Evolutionary conservation across 2,888 invertebrate species (phyloP), one percentile per base, ranked within the genome.

Genomic region (Branchipolynoe longqiensis): DNA sequence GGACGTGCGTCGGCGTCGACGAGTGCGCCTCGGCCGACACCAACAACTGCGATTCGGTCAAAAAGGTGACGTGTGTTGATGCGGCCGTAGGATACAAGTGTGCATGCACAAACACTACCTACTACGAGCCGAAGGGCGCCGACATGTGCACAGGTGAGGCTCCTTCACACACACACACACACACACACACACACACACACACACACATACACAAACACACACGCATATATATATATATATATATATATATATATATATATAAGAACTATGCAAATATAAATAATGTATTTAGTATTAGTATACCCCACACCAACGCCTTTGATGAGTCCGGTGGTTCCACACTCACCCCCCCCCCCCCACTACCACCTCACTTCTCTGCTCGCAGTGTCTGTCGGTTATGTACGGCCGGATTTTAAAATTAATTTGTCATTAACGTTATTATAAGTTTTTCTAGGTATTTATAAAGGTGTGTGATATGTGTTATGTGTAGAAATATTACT

Each of bases 51-150:
- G 22, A 33, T 36, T 22, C 25, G 6, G 33, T 0, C 40, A 82
- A 82, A 28, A 82, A 82, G 6, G 82, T 82, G 1, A 22, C n/a
- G 59, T 82, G 82, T 31, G 82, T 58, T 22, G 54, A 82, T 22
- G 1, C 18, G 25, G n/a, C 0, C 8, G 78, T 25, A 0, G 78
- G 78, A 1, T 78, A 78, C 25, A 28, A 83, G 3, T 83, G 83
- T 40, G 31, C 1, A 8, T 83, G 83, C 54, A 38, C n/a, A 33
- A 83, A 83, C 28, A 22, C 8, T 25, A 40, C 73, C 25, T 83
- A 69, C 69, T 69, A 36, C 69, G 18, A 4, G 18, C 69, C 3
- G 6, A 38, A 36, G 14, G 38, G 69, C 25, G 4, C 36, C 25
- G 69, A 69, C 1, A 69, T 33, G 6, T 69, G 69, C 18, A 38